A percentile compares a stretch with the other conserved stretches of the same genome.
These are phyloP conservation scores for Thalassoma bifasciatum DNA, from an alignment of 2,113 vertebrate genomes.

Conservation along the genomic window DNA sequence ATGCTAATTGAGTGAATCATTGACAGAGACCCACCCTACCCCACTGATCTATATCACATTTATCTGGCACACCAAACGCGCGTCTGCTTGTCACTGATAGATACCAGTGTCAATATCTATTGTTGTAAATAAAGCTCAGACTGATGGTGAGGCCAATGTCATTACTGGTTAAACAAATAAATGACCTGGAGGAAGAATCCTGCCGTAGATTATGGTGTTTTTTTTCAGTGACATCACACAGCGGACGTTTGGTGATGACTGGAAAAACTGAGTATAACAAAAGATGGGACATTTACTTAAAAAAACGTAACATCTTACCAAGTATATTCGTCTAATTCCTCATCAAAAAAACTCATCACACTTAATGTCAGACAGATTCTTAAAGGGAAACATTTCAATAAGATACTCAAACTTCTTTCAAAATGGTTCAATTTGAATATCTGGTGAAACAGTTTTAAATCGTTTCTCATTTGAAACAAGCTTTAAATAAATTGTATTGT, in stretches of 20 bases:
- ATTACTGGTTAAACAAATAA: constrained; percentile 38
- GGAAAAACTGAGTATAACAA: not conserved
- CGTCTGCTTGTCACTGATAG: constrained; percentile 76
- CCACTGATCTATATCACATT: constrained; percentile 81
- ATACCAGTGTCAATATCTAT: constrained; percentile 69
- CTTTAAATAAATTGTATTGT: too few species aligned
- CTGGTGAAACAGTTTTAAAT: too few species aligned
- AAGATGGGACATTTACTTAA: too few species aligned
- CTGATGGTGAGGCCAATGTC: constrained; percentile 43
- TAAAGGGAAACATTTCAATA: too few species aligned
- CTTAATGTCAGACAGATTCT: too few species aligned
- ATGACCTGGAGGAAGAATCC: constrained; percentile 21
- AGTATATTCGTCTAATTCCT: too few species aligned
- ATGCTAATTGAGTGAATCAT: constrained; percentile 83
- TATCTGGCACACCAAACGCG: constrained; percentile 70
- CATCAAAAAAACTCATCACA: too few species aligned
- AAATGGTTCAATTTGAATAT: too few species aligned
- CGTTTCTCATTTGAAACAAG: too few species aligned
- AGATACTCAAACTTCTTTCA: too few species aligned
- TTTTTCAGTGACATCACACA: constrained; percentile 7
- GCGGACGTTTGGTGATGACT: not conserved
- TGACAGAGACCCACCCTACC: constrained; percentile 70
- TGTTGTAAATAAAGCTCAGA: constrained; percentile 80
- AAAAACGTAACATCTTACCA: too few species aligned
- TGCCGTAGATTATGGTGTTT: constrained; percentile 14